Conservation (phyloP, 2,113 vertebrate genomes). For the Dasypus novemcinctus region DNA sequence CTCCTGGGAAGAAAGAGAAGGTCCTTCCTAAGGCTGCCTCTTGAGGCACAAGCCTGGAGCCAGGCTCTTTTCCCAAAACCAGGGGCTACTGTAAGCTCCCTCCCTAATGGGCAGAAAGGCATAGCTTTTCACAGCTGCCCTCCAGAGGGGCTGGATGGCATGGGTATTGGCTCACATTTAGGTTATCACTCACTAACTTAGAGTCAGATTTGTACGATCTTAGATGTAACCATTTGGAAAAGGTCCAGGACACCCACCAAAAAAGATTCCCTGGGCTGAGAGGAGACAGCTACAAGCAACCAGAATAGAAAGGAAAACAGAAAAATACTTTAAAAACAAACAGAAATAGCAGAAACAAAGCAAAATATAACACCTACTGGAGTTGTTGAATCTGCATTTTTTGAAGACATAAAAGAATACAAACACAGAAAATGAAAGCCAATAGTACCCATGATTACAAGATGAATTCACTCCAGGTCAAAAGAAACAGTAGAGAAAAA, state of each 20-base stretch:
- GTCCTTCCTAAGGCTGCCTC: background rate
- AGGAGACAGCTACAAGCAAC: background rate
- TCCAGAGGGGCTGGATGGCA: background rate
- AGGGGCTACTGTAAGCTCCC: background rate
- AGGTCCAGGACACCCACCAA: background rate
- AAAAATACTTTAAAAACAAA: background rate
- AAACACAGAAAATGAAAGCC: background rate
- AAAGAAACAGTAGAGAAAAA: background rate
- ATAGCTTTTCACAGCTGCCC: no score
- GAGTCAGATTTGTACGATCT: no score
- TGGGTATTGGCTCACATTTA: background rate
- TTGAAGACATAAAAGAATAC: background rate
- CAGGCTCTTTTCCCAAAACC: background rate
- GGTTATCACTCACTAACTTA: fast-evolving
- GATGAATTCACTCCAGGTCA: background rate
- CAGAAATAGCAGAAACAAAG: no score
- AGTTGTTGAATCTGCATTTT: background rate
- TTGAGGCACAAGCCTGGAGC: background rate
- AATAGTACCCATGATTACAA: background rate
- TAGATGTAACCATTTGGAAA: background rate
- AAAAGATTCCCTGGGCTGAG: background rate
- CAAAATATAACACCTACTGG: background rate
- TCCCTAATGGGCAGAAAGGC: background rate
- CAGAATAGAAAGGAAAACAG: background rate
- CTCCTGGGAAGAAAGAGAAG: background rate